Conservation (phyloP, 2,797 vertebrate species). For the Gymnocypris eckloni region DNA sequence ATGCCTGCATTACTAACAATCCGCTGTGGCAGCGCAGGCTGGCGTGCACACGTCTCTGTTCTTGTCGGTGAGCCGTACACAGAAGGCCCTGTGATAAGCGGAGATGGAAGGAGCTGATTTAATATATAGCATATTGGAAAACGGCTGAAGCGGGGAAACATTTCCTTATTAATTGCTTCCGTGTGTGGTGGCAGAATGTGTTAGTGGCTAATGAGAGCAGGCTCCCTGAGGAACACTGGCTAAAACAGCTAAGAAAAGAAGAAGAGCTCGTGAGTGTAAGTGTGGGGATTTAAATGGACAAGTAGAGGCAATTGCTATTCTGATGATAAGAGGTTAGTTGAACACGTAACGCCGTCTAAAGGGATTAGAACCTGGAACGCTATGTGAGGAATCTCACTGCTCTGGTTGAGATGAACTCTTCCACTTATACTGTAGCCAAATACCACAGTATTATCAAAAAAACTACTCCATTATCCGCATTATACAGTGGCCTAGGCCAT, state of each 20-base stretch:
- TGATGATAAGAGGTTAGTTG: not conserved
- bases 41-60: slow-evolving; percentile 71
- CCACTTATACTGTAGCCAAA: slow-evolving; percentile 1
- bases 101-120: slow-evolving; percentile 61
- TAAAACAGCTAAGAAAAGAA: slow-evolving; percentile 28
- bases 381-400: not conserved
- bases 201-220: slow-evolving; percentile 55
- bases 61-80: slow-evolving; percentile 66
- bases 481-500: not conserved
- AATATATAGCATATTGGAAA: slow-evolving; percentile 66
- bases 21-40: slow-evolving; percentile 73
- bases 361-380: not conserved
- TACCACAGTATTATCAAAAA: slow-evolving; percentile 24
- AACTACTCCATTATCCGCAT: slow-evolving; percentile 25
- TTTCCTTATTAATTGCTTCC: slow-evolving; percentile 80
- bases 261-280: slow-evolving; percentile 19
- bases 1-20: slow-evolving; percentile 89
- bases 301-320: not conserved
- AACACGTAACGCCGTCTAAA: not conserved
- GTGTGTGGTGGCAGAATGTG: slow-evolving; percentile 58
- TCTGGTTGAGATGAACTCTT: slow-evolving; percentile 21
- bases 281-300: slow-evolving; percentile 44
- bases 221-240: slow-evolving; percentile 43
- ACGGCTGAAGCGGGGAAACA: slow-evolving; percentile 73
- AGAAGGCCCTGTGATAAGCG: slow-evolving; percentile 65